Conservation (phyloP, 2,113 vertebrate species). For the Circaetus cinerascens region DNA sequence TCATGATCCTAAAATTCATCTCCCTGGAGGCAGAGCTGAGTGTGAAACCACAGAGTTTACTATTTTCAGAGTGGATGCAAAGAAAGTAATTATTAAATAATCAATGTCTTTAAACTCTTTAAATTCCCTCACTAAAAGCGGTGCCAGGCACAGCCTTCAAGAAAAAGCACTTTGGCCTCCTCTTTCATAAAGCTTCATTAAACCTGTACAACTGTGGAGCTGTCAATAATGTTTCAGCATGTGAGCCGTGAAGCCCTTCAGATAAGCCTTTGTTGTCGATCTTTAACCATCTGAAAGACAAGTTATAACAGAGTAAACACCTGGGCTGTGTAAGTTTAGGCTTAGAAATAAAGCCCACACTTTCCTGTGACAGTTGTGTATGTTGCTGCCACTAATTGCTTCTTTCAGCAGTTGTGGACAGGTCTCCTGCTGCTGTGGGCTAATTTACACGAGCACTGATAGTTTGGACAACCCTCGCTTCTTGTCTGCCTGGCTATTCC, state of each 20-base stretch:
- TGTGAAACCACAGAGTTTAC: background rate
- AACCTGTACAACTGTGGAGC: slow-evolving; percentile 3
- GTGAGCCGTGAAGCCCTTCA: slow-evolving; percentile 42
- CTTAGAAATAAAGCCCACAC: slow-evolving; percentile 32
- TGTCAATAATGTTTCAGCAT: slow-evolving; percentile 42
- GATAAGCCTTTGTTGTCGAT: slow-evolving; percentile 61
- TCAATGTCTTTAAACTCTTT: background rate
- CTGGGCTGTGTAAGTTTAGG: background rate
- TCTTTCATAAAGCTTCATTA: slow-evolving; percentile 26
- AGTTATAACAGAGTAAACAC: slow-evolving; percentile 59
- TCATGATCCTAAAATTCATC: background rate
- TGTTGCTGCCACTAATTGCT: slow-evolving; percentile 63
- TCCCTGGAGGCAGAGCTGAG: slow-evolving; percentile 10
- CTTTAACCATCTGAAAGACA: slow-evolving; percentile 56
- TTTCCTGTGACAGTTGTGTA: slow-evolving; percentile 21
- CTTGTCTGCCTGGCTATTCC: slow-evolving; percentile 10
- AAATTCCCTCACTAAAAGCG: background rate
- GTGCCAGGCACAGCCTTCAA: background rate
- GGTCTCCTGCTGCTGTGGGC: background rate
- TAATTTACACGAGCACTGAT: slow-evolving; percentile 66
- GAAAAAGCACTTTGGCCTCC: background rate
- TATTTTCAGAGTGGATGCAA: background rate
- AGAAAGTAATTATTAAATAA: slow-evolving; percentile 34
- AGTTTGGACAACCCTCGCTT: slow-evolving; percentile 44
- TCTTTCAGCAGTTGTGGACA: slow-evolving; percentile 38